A percentile compares a stretch with the other conserved stretches of the same genome.
Evolutionary conservation across 1,140 invertebrate genomes (phyloP).

Genomic region (Bombus consobrinus): DNA sequence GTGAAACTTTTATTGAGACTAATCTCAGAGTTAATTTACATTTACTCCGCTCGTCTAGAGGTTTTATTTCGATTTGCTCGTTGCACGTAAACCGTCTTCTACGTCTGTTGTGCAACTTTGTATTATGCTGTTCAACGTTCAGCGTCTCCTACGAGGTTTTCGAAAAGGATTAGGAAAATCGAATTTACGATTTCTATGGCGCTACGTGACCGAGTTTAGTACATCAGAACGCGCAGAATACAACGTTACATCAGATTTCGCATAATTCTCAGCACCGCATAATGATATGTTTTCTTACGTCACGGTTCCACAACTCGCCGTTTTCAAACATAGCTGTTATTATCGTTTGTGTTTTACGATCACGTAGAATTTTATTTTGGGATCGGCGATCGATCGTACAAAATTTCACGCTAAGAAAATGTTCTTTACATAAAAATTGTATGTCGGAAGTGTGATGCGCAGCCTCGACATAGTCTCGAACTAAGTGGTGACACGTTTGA

Average conservation of each 20-base stretch:
- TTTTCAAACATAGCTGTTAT: background rate
- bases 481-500: background rate
- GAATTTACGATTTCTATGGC: conserved; percentile 7
- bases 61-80: background rate
- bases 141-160: background rate
- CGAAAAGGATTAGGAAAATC: background rate
- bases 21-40: background rate
- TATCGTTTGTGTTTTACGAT: conserved; percentile 2
- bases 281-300: conserved; percentile 36
- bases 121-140: too few relatives aligned
- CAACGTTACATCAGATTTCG: conserved; percentile 35
- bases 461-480: too few relatives aligned
- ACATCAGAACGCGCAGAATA: conserved; percentile 2
- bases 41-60: background rate
- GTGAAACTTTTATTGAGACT: background rate
- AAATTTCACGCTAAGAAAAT: background rate
- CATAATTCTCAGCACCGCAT: conserved; percentile 54
- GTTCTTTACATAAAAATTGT: background rate
- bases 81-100: background rate
- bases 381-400: background rate
- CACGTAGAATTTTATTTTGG: background rate
- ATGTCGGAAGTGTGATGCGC: too few relatives aligned
- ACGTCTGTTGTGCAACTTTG: background rate
- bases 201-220: conserved; percentile 20
- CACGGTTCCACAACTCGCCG: background rate